Percentiles rank a stretch among this genome's conserved stretches.
phyloP scores from a whole-genome alignment of 2,888 invertebrate species.

The Melipona bicolor region DNA sequence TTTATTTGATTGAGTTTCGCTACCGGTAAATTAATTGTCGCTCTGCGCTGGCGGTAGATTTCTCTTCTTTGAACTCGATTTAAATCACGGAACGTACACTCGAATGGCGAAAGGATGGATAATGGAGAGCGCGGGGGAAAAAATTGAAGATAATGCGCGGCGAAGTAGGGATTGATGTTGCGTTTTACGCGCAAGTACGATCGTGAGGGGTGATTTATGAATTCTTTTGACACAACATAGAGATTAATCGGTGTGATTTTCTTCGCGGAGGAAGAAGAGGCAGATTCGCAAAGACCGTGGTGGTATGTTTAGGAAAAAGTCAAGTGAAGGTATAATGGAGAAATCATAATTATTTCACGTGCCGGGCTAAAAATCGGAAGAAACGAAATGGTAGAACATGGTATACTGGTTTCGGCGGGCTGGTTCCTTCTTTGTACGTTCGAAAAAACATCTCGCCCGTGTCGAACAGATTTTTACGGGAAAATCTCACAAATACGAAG shows the following conservation, averaged over 20 bases:
- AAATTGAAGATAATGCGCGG: neutral
- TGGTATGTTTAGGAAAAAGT: too few species aligned
- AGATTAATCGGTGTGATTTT: neutral
- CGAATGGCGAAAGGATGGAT: neutral
- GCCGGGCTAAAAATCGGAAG: too few species aligned
- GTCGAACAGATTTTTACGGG: neutral
- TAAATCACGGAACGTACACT: neutral
- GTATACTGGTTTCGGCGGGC: neutral
- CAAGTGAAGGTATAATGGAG: too few species aligned
- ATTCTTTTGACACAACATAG: neutral
- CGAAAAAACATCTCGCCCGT: neutral
- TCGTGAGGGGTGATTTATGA: neutral
- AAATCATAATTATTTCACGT: too few species aligned
- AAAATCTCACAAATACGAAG: neutral
- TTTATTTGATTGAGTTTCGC: too few species aligned
- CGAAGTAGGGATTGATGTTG: neutral
- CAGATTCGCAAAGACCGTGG: neutral
- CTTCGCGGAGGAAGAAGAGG: neutral
- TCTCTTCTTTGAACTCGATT: conserved; percentile 4
- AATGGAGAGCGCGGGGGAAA: neutral
- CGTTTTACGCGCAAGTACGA: neutral
- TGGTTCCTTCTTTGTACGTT: neutral
- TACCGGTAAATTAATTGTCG: neutral
- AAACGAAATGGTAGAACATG: too few species aligned
- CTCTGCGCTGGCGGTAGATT: neutral